phyloP scores from a whole-genome alignment of 37 sponge, comb jelly and placozoan genomes.

The Chondrilla cf. caribensis region DNA sequence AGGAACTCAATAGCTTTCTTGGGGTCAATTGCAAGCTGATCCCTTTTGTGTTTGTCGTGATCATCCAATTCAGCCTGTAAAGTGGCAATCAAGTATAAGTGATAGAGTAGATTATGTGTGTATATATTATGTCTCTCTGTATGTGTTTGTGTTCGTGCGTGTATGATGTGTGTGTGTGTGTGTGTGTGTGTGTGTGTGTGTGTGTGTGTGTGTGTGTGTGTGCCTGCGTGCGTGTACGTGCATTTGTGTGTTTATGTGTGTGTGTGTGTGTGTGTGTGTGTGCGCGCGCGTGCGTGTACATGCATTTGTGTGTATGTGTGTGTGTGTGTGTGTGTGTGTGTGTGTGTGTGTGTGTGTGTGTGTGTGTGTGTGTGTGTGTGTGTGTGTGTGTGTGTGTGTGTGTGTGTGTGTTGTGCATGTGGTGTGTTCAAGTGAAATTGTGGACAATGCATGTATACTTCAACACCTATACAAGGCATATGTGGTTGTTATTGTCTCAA shows the following conservation, averaged over 20 bases:
- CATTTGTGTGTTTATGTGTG: neutral
- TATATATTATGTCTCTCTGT: neutral
- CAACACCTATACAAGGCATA: no score
- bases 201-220: neutral
- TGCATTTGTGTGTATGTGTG: no score
- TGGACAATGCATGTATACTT: no score
- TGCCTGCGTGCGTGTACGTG: neutral
- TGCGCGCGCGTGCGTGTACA: neutral
- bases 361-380: neutral
- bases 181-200: neutral
- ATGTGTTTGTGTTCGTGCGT: neutral
- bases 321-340: no score
- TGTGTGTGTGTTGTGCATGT: no score
- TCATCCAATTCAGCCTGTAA: neutral
- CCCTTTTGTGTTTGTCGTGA: neutral
- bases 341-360: no score
- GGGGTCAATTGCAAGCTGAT: no score
- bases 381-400: neutral
- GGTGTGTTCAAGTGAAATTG: no score
- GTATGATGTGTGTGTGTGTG: neutral
- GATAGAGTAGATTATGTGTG: neutral
- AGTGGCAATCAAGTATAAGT: neutral
- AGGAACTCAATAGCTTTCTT: no score
- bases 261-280: slow-evolving; percentile 9
- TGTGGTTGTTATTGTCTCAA: no score